Base-by-base conservation (phyloP, 1,140 invertebrate genomes). In the Cydia amplana region DNA sequence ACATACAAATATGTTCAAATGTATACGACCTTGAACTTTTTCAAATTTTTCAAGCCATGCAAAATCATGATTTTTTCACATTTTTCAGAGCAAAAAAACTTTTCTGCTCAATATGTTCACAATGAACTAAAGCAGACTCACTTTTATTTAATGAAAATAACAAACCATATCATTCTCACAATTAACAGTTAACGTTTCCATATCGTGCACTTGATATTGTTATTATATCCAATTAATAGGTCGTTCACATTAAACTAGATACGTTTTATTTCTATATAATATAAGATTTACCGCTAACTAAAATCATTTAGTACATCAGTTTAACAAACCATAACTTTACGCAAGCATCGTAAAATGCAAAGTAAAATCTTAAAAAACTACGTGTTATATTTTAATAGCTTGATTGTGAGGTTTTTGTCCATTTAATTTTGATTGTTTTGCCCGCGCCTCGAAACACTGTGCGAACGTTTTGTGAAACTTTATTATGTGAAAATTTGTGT, bases 341-440 rank as follows among this genome's bases (percentile, higher is more conserved):
- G 65, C 65, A 36, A 32, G 65, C 65, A 36, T 73, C 46, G 46
- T 73, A 73, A 55, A 51, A 73, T 73, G 49, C 12, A 49, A 25
- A 73, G 49, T 51, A 43, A 73, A 25, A 55, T 25, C 20, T 51
- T 73, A 18, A 73, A 46, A 46, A 43, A 51, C 23, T 73, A 32
- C 65, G 65, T 43, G 65, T 40, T 43, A 18, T 70, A 70, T 70
- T n/a, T 20, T 70, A 70, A 70, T 70, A 70, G 65, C 32, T 70
- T 40, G 28, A 70, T 70, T 70, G 65, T 70, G 65, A 12, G 20
- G 43, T 73, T 73, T 73, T 73, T 73, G 72, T 73, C 72, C 46
- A 73, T 51, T 55, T 51, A 73, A 51, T 73, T 73, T 51, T 73
- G 72, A 49, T 49, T 73, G 51, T 51, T 51, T 73, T 73, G 72